Conservation (phyloP, 2,888 invertebrate species). For the Ditula angustiorana region DNA sequence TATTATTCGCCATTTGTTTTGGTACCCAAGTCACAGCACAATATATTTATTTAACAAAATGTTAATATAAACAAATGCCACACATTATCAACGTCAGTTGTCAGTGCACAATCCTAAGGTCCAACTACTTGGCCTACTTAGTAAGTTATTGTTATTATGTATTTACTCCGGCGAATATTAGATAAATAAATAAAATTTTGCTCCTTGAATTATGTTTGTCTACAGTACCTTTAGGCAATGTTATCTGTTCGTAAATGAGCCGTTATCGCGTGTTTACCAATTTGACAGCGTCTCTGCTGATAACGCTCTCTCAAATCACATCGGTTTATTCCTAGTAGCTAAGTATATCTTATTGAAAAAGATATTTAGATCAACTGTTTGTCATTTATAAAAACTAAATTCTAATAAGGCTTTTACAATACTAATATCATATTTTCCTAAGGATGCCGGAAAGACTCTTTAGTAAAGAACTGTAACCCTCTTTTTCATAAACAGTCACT, state of each 20-base stretch:
- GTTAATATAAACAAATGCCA: no score
- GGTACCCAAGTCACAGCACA: background rate
- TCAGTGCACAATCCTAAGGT: background rate
- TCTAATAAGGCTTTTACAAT: background rate
- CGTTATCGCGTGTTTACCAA: constrained; percentile 59
- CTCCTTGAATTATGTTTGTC: constrained; percentile 25
- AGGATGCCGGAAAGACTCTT: no score
- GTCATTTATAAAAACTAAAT: background rate
- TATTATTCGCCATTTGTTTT: background rate
- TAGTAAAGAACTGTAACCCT: no score
- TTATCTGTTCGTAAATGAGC: constrained; percentile 52
- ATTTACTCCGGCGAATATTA: background rate
- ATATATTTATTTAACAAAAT: background rate
- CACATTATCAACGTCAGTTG: background rate
- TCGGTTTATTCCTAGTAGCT: constrained; percentile 2
- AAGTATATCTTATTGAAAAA: constrained; percentile 20
- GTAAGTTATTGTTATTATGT: no score
- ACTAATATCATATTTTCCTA: background rate
- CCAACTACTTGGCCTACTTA: background rate
- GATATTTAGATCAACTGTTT: background rate
- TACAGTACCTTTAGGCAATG: constrained; percentile 34
- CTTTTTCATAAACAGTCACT: no score
- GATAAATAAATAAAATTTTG: constrained; percentile 11
- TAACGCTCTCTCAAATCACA: constrained; percentile 50
- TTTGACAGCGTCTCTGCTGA: constrained; percentile 73